Percentiles rank a stretch among this genome's conserved stretches.
phyloP scores from a whole-genome alignment of 35 echinoderm and acorn worm genomes.

The Patiria miniata region DNA sequence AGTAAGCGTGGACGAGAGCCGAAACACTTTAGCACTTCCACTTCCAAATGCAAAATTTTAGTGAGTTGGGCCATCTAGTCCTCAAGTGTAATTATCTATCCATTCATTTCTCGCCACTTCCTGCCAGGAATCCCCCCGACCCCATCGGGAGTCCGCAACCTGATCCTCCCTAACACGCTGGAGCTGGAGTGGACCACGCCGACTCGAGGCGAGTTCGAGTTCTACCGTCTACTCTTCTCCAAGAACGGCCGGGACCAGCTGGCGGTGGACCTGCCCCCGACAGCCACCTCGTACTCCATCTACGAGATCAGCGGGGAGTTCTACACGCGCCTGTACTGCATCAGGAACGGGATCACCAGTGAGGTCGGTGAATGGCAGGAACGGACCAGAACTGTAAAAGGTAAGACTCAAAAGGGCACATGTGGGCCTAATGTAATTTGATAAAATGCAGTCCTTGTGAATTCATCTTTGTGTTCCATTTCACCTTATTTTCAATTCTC shows the following conservation, averaged over 20 bases:
- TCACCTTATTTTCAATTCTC: no score
- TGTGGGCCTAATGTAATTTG: no score
- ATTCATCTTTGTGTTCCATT: no score
- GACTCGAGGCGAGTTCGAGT: not conserved
- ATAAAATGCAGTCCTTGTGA: no score
- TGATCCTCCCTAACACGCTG: not conserved
- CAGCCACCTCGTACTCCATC: conserved; percentile 1
- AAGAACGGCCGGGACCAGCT: not conserved
- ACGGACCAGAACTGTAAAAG: no score
- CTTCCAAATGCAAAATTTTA: no score
- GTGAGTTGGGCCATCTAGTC: no score
- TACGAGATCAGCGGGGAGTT: not conserved
- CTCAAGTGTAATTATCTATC: no score
- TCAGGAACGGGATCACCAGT: conserved; percentile 1
- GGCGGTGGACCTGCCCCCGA: not conserved
- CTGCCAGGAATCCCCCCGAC: not conserved
- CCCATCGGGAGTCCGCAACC: not conserved
- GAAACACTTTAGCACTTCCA: no score
- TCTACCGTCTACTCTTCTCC: conserved; percentile 1
- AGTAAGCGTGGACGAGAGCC: no score
- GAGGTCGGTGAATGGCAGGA: not conserved
- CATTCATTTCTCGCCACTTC: not conserved
- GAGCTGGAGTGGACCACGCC: not conserved
- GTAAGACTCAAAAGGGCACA: no score
- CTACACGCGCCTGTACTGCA: not conserved